These are phyloP conservation scores for Lagopus muta DNA, from an alignment of 2,113 vertebrate genomes.

Conservation along the genomic window DNA sequence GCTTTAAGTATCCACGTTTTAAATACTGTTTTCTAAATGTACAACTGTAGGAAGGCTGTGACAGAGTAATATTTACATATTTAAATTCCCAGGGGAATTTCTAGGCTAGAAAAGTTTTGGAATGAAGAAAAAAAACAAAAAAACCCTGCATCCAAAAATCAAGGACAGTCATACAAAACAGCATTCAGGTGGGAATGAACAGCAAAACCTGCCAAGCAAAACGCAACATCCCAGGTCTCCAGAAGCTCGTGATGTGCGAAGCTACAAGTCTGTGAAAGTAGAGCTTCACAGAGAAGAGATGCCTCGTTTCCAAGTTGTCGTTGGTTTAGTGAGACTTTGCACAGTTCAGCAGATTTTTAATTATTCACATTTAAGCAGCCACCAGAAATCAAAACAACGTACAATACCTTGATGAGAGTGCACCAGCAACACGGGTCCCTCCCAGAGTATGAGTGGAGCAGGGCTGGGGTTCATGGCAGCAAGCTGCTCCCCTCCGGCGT, in stretches of 20 bases:
- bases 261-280: background rate
- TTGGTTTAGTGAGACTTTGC: background rate
- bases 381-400: background rate
- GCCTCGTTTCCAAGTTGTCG: background rate
- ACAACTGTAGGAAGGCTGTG: background rate
- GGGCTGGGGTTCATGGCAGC: slow-evolving; percentile 41
- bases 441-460: slow-evolving; percentile 68
- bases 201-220: background rate
- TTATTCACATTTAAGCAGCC: slow-evolving; percentile 4
- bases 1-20: background rate
- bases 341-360: background rate
- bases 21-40: background rate
- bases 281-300: background rate
- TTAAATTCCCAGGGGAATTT: background rate
- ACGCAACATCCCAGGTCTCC: background rate
- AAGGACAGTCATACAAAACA: background rate
- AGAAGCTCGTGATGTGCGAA: background rate
- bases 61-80: background rate
- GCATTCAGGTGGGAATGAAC: background rate
- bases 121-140: background rate
- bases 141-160: background rate
- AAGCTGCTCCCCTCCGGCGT: background rate
- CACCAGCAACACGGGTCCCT: slow-evolving; percentile 70
- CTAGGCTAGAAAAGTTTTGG: background rate
- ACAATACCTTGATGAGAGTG: slow-evolving; percentile 65